phyloP scores from a whole-genome alignment of 1,140 invertebrate genomes.

The Plodia interpunctella region DNA sequence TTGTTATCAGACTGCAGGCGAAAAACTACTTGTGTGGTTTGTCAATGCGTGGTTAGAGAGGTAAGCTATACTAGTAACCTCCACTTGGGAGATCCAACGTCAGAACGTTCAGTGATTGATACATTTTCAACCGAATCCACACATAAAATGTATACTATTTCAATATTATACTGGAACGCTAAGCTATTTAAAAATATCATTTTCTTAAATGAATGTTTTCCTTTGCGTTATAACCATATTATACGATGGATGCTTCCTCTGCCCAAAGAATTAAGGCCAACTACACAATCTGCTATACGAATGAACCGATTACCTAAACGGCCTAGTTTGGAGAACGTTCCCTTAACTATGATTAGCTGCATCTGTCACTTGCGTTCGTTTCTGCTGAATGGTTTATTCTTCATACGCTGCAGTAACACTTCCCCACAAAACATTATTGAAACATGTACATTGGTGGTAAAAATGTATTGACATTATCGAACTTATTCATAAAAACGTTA shows the following conservation, averaged over 20 bases:
- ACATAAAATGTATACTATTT: too few relatives aligned
- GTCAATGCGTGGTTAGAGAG: not conserved
- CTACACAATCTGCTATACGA: constrained; percentile 7
- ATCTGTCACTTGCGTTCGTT: constrained; percentile 38
- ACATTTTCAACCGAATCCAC: too few relatives aligned
- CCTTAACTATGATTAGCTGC: constrained; percentile 38
- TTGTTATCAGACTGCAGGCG: constrained; percentile 12
- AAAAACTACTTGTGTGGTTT: constrained; percentile 13
- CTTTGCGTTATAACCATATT: not conserved
- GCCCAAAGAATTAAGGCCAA: constrained; percentile 2
- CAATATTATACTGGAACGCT: too few relatives aligned
- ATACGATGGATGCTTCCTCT: constrained; percentile 3
- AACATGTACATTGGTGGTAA: too few relatives aligned
- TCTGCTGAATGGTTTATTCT: constrained; percentile 24
- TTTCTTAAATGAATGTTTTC: too few relatives aligned
- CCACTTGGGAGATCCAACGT: not conserved
- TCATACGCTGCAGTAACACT: not conserved
- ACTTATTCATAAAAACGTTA: too few relatives aligned
- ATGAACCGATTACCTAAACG: constrained; percentile 11
- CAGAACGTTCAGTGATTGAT: not conserved
- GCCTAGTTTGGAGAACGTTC: constrained; percentile 19
- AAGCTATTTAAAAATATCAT: too few relatives aligned
- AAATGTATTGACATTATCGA: too few relatives aligned
- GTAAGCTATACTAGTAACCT: not conserved
- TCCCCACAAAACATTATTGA: not conserved